Base-by-base conservation (phyloP, 2,113 vertebrate genomes). In the Alces alces region DNA sequence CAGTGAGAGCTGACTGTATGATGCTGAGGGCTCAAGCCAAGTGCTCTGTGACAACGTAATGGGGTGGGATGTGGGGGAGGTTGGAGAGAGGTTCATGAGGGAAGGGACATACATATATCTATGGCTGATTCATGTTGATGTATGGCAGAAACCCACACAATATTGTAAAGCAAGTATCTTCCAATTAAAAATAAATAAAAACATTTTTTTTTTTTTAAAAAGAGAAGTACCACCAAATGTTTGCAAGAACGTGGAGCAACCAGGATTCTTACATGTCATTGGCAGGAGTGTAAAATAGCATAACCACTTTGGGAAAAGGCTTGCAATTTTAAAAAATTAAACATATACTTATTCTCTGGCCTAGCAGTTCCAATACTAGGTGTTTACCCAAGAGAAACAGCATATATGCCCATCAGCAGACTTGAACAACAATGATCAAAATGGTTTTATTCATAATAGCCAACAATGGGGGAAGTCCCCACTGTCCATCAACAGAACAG, bases 41-140 rank as follows among this genome's bases (percentile, higher is more conserved):
- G 66, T 3, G n/a, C 66, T 70, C 66, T 6, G n/a, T 70, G 66
- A 23, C n/a, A 12, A 6, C 19, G 5, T 2, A 3, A 36, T 12
- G n/a, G 66, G 21, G n/a, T 36, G 66, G 66, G 19, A 23, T 6
- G 6, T 19, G 66, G 19, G n/a, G 19, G n/a, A 70, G 17, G n/a
- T 5, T 21, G n/a, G 2, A 36, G 64, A n/a, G n/a, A 70, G 66
- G n/a, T 6, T 70, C n/a, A 23, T 0, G 66, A 36, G 66, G n/a
- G n/a, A 36, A 39, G 66, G n/a, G n/a, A 12, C n/a, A 1, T 6
- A 23, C n/a, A 6, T 23, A 12, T 39, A 1, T 3, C 19, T 12
- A 1, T 11, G 66, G n/a, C n/a, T 70, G 19, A 39, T 6, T 1
- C 66, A 39, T 12, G n/a, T 0, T 6, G n/a, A 23, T 39, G 66